Evolutionary conservation across 2,888 invertebrate genomes (phyloP), one percentile per base, ranked within the genome.

Genomic region (Drosophila glabriapex): DNA sequence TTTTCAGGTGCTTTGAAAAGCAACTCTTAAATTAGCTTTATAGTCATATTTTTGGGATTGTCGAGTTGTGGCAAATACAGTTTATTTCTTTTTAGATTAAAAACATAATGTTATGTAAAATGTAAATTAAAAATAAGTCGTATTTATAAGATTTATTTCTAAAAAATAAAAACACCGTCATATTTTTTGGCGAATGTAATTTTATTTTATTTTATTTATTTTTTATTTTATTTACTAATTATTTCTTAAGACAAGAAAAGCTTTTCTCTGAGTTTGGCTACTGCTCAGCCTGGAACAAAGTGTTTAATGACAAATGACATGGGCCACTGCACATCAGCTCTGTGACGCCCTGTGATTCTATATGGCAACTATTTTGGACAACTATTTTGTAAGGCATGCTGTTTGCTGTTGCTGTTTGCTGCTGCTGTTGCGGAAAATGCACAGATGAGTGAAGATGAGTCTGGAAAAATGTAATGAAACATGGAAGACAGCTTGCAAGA

Each of bases 221-320:
- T 19, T 39, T 39, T 19, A 39, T 19, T 39, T 39, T 19, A n/a
- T 41, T n/a, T 4, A n/a, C n/a, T 0, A n/a, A n/a, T n/a, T 41
- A n/a, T 39, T 39, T n/a, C n/a, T n/a, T 4, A 9, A n/a, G 9
- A n/a, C 9, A 4, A 39, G n/a, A n/a, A 41, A 10, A 2, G 0
- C 4, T 7, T 46, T 46, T 46, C 22, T 46, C 22, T 9, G 16
- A 22, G 46, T 22, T 22, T 46, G 14, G 2, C 4, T 16, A 16
- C 16, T 41, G 7, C 46, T 46, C 22, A 22, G 16, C 16, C 39
- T 43, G 53, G 53, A 14, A 41, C 72, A 72, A 77, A 85, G 89
- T 85, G 81, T 90, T 91, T 81, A 90, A 90, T 87, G 87, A 91
- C 90, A 87, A 91, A 87, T 90, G 90, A 91, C 87, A 90, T 77